Percentiles rank a stretch among this genome's conserved stretches.
These are phyloP conservation scores for Bubo scandiacus DNA, from an alignment of 2,113 vertebrate genomes.

Conservation along the genomic window DNA sequence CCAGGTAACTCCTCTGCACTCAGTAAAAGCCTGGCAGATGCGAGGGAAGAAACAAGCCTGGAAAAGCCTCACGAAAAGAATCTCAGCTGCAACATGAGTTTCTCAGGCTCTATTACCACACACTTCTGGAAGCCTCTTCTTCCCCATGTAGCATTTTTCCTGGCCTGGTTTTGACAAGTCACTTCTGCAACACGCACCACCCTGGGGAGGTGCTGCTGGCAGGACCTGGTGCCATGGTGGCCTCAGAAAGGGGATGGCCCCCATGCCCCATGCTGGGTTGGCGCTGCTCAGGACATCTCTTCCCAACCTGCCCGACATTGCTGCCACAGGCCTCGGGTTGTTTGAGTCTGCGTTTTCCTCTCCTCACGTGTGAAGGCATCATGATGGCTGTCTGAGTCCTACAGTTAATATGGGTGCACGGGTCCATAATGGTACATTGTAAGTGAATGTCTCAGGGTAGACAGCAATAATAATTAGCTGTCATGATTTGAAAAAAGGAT, in stretches of 20 bases:
- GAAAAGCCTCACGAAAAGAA: background rate
- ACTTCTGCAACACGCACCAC: background rate
- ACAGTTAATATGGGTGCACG: conserved; percentile 45
- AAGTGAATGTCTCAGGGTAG: conserved; percentile 62
- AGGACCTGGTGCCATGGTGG: background rate
- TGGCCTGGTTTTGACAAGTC: background rate
- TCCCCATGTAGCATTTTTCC: background rate
- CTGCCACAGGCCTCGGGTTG: background rate
- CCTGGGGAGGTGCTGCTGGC: background rate
- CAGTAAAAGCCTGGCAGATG: background rate
- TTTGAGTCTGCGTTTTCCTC: background rate
- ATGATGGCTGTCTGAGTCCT: conserved; percentile 30
- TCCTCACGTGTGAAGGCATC: background rate
- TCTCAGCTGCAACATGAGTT: background rate
- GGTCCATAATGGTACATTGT: conserved; percentile 61
- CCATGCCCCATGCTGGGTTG: background rate
- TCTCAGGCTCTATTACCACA: background rate
- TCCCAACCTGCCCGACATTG: background rate
- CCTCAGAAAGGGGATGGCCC: background rate
- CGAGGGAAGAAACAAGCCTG: background rate
- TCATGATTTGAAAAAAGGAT: conserved; percentile 75
- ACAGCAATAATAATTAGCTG: conserved; percentile 79
- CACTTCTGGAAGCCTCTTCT: background rate
- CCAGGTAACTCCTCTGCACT: background rate
- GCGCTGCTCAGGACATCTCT: background rate